Evolutionary conservation across 2,888 invertebrate genomes (phyloP), one percentile per base, ranked within the genome.

Genomic region (Chaitophorus viminalis): DNA sequence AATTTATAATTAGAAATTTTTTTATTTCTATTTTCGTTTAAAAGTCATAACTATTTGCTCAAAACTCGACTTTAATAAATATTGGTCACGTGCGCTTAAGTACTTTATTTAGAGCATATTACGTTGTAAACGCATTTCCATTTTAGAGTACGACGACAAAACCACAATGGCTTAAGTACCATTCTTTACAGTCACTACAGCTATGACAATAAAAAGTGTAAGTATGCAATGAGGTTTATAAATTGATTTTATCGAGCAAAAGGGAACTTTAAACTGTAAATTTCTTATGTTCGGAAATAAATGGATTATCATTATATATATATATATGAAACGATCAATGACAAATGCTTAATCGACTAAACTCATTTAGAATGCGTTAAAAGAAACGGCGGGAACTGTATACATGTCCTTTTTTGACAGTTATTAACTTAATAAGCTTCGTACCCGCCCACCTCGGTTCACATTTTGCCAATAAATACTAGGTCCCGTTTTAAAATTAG

Each of bases 361-460:
- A 54, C 52, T 52, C 82, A 46, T 82, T 82, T 72, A 54, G 82
- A 54, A 82, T 36, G n/a, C 72, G 52, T 72, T 82, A 70, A 52
- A 72, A 52, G 82, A 72, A 82, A 82, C 70, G 70, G 52, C 46
- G 54, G 33, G n/a, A 54, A 82, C 46, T 54, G 70, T 72, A 60
- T 21, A 60, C 6, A 72, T 82, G 70, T 72, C 31, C 82, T 82
- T 52, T 85, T 85, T 85, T 77, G 77, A 77, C 75, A 77, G 60
- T 76, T 85, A 85, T 85, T 85, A 85, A 85, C 46, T 76, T 33
- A 85, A 85, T 85, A 85, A 76, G 33, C 52, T n/a, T 33, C 68
- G 82, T 60, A 0, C 14, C 8, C 85, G 18, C n/a, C 46, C 77
- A 33, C 11, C n/a, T 21, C 85, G 25, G 52, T 18, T 60, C 65